These are phyloP conservation scores for Felis catus DNA, from an alignment of 2,113 vertebrate species.

Conservation along the genomic window DNA sequence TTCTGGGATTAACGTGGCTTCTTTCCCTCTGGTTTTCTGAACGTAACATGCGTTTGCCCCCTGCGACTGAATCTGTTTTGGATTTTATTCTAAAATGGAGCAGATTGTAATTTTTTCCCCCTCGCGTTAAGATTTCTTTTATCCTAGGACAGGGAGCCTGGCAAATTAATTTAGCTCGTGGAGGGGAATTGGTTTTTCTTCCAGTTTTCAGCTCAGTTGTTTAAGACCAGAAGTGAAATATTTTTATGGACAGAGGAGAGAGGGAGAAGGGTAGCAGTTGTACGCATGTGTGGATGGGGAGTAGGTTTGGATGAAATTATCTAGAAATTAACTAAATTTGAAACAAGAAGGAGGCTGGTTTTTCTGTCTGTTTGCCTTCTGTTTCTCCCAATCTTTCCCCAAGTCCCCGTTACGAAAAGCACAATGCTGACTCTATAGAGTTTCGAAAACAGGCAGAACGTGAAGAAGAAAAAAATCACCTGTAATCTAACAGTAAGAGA, in stretches of 20 bases:
- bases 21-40: not conserved
- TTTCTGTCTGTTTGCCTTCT: not conserved
- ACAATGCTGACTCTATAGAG: not conserved
- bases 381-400: not conserved
- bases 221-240: conserved; percentile 60
- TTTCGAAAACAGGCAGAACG: not conserved
- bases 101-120: not conserved
- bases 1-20: not conserved
- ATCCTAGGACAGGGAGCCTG: conserved; percentile 38
- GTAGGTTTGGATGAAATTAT: not conserved
- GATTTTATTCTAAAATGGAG: conserved; percentile 65
- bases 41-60: not conserved
- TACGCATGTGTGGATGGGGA: not conserved
- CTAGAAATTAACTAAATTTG: conserved; percentile 2
- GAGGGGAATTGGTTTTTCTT: conserved; percentile 4
- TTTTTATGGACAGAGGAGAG: not conserved
- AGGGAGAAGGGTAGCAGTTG: not conserved
- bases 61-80: conserved; percentile 55
- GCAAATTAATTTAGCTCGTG: conserved; percentile 41
- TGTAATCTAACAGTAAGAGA: not conserved
- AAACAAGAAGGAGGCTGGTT: not conserved
- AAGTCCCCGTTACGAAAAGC: not conserved
- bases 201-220: conserved; percentile 42
- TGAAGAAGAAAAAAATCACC: not conserved
- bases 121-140: conserved; percentile 50